Evolutionary conservation across 2,797 vertebrate species (phyloP), one percentile per base, ranked within the genome.

Genomic region (Phylloscopus collybita): DNA sequence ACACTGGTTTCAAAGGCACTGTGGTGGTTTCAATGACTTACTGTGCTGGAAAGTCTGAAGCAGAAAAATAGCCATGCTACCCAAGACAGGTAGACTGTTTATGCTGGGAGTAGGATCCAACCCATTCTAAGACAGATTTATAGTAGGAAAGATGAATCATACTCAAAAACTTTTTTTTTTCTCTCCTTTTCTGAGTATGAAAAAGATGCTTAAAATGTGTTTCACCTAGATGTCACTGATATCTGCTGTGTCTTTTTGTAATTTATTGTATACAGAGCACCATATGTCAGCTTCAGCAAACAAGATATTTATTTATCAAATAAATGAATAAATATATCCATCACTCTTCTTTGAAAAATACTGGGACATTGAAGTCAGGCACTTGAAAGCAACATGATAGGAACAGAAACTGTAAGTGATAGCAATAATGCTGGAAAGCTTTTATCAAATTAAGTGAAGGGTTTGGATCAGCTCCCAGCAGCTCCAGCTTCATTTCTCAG

Each of bases 401-500:
- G 51, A 91, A 65, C 57, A 94, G 82, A 88, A 86, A 91, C 20
- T 65, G 38, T 83, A 92, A 95, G 73, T 38, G 73, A 90, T 69
- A 92, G 66, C 75, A 92, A 23, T 86, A 96, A 92, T 86, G 26
- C 69, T 61, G 82, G 80, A 95, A 94, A 92, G 80, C 70, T 94
- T 90, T 93, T 93, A 83, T 90, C 70, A 94, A 83, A 90, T 84
- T 83, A 96, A 91, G 59, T 72, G 89, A 78, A 60, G 16, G 54
- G 22, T 72, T 90, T 93, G 93, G 82, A 84, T 80, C 51, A 53
- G 66, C 26, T 96, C 93, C 92, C 91, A 90, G 54, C 16, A 87
- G 13, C 69, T 66, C 34, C 4, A 23, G 62, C 56, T 78, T 90
- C 44, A 72, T 93, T 94, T 92, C 76, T 83, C 79, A 91, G 82